These are phyloP conservation scores for Boleophthalmus pectinirostris DNA, from an alignment of 2,113 vertebrate genomes.

Conservation along the genomic window DNA sequence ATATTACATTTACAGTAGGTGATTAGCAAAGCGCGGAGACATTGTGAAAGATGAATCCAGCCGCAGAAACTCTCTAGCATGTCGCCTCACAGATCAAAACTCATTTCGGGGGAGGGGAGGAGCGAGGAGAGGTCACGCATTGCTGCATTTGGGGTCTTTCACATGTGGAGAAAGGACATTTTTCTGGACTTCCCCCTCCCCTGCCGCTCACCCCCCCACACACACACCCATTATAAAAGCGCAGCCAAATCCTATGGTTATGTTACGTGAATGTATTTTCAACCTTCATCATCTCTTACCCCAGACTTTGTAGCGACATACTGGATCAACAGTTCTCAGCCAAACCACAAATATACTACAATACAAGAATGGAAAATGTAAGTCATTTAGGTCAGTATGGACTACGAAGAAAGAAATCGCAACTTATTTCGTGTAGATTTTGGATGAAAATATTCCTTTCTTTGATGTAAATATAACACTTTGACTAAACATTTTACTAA, in stretches of 20 bases:
- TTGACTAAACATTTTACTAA: neutral
- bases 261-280: constrained; percentile 8
- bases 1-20: constrained; percentile 25
- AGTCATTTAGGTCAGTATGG: constrained; percentile 3
- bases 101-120: constrained; percentile 25
- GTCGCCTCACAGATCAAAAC: constrained; percentile 35
- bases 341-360: constrained; percentile 7
- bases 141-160: constrained; percentile 53
- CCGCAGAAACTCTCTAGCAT: constrained; percentile 34
- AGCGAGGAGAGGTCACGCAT: constrained; percentile 29
- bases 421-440: neutral
- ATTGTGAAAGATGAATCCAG: constrained; percentile 23
- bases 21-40: constrained; percentile 28
- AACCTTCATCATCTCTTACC: constrained; percentile 12
- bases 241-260: constrained; percentile 22
- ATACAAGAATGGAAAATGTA: constrained; percentile 24
- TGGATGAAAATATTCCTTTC: neutral
- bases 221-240: constrained; percentile 13
- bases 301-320: constrained; percentile 10
- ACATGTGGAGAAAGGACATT: constrained; percentile 49
- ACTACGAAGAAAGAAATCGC: neutral
- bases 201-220: neutral
- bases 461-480: neutral
- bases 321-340: constrained; percentile 9
- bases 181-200: constrained; percentile 5